Evolutionary conservation across 2,888 invertebrate genomes (phyloP).

Genomic region (Formica aserva): DNA sequence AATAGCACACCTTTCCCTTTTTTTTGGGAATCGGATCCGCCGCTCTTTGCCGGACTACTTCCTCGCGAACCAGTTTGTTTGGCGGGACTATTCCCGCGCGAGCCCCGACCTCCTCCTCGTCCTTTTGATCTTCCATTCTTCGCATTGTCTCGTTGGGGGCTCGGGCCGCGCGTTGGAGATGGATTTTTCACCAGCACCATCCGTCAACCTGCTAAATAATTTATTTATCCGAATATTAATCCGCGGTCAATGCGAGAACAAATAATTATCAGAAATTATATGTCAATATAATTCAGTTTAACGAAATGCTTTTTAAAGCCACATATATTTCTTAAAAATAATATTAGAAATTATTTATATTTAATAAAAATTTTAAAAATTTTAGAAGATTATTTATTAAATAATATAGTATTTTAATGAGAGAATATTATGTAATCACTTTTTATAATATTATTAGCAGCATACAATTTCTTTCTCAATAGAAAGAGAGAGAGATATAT

Average conservation of each 20-base stretch:
- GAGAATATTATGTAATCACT: background rate
- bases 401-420: background rate
- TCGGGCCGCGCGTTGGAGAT: conserved; percentile 79
- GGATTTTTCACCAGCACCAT: conserved; percentile 82
- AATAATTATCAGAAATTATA: background rate
- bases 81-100: conserved; percentile 80
- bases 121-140: conserved; percentile 60
- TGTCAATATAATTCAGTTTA: background rate
- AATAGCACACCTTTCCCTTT: conserved; percentile 73
- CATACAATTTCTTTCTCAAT: background rate
- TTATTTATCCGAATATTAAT: background rate
- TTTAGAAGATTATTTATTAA: background rate
- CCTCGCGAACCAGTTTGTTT: conserved; percentile 81
- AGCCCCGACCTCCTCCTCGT: conserved; percentile 67
- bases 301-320: background rate
- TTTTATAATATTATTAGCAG: background rate
- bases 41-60: conserved; percentile 83
- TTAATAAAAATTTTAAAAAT: background rate
- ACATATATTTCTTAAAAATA: background rate
- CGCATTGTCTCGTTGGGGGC: conserved; percentile 74
- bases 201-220: conserved; percentile 72
- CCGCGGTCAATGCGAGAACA: background rate
- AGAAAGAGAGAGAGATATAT: background rate
- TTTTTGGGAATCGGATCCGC: conserved; percentile 68
- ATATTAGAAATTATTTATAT: background rate